Conservation (phyloP, 2,888 invertebrate species). For the Odontothrips loti region DNA sequence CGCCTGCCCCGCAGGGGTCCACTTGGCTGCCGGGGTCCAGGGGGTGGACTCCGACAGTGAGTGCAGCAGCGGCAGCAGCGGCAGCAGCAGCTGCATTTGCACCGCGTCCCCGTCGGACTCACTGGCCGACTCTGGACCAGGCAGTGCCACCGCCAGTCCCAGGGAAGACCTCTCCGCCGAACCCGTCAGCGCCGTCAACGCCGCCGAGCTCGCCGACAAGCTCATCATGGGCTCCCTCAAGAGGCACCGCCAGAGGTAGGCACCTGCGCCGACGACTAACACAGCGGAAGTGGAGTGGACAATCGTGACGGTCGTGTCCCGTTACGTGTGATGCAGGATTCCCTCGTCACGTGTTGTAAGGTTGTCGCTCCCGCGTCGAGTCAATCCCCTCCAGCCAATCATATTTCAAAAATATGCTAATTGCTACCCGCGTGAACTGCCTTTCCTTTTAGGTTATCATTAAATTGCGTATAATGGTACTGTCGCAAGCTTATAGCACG, state of each 20-base stretch:
- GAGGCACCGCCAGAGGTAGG: not conserved
- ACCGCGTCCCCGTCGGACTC: not conserved
- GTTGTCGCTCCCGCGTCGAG: too few species aligned
- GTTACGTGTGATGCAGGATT: too few species aligned
- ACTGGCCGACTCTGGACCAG: not conserved
- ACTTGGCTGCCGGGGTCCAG: not conserved
- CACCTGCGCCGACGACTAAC: not conserved
- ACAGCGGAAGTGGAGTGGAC: too few species aligned
- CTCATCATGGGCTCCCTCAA: constrained; percentile 12
- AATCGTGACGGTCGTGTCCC: too few species aligned
- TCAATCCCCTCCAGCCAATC: too few species aligned
- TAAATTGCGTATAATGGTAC: too few species aligned
- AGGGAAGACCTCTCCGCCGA: not conserved
- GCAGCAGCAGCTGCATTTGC: not conserved
- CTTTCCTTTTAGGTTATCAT: too few species aligned
- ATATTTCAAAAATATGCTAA: too few species aligned
- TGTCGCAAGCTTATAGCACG: too few species aligned
- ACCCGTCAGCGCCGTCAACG: not conserved
- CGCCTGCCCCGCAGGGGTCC: constrained; percentile 7
- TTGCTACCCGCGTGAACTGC: too few species aligned
- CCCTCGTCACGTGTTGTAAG: too few species aligned
- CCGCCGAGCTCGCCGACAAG: constrained; percentile 18
- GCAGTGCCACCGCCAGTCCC: not conserved
- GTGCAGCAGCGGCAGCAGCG: not conserved
- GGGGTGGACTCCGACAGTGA: constrained; percentile 14